Percentiles rank a stretch among this genome's conserved stretches.
phyloP scores from a whole-genome alignment of 2,113 vertebrate species.

The Brevimyrus niger region DNA sequence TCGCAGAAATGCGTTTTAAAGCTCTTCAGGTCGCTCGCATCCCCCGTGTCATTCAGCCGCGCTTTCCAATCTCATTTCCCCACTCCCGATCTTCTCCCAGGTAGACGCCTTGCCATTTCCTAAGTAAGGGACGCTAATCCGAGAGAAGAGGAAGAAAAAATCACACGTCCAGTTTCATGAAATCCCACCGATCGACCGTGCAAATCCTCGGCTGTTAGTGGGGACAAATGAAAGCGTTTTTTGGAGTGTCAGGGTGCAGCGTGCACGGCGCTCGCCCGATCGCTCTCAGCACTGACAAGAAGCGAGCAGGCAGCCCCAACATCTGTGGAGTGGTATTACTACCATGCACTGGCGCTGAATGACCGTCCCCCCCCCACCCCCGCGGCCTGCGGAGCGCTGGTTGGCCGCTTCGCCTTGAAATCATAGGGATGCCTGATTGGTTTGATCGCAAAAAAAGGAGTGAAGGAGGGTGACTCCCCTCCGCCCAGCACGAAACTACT shows the following conservation, averaged over 20 bases:
- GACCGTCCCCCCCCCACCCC: background rate
- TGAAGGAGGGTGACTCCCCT: background rate
- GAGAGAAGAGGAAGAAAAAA: slow-evolving; percentile 45
- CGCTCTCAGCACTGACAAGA: slow-evolving; percentile 11
- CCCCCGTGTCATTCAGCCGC: slow-evolving; percentile 69
- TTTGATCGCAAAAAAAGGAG: slow-evolving; percentile 3
- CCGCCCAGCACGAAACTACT: background rate
- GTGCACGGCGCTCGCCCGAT: background rate
- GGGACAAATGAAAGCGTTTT: background rate
- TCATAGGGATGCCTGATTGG: slow-evolving; percentile 13
- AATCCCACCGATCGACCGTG: slow-evolving; percentile 25
- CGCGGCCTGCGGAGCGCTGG: background rate
- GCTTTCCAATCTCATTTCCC: slow-evolving; percentile 57
- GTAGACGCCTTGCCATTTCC: slow-evolving; percentile 65
- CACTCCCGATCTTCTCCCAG: slow-evolving; percentile 63
- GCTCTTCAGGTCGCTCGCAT: slow-evolving; percentile 67
- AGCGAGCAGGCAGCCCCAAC: slow-evolving; percentile 11
- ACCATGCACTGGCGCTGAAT: background rate
- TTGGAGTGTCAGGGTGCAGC: background rate
- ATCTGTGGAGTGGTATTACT: slow-evolving; percentile 15
- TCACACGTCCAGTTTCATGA: slow-evolving; percentile 22
- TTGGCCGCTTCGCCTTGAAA: slow-evolving; percentile 1
- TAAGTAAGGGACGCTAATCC: slow-evolving; percentile 36
- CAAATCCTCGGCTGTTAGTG: slow-evolving; percentile 11
- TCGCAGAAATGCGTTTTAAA: slow-evolving; percentile 33